Percentiles rank a stretch among this genome's conserved stretches.
Conservation (phyloP, 2,888 invertebrate genomes). For the Autographa gamma region DNA sequence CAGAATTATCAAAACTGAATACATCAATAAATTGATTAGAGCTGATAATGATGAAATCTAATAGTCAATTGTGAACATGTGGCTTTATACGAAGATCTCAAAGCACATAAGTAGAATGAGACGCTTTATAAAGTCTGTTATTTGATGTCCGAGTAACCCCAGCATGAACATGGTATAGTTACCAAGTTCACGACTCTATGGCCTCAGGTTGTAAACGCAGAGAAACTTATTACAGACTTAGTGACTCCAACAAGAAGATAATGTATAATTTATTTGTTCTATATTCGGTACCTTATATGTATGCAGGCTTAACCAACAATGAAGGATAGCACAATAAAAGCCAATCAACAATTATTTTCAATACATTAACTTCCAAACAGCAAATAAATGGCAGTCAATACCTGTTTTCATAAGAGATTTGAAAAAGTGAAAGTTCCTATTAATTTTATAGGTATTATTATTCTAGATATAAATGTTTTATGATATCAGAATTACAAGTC, state of each 20-base stretch:
- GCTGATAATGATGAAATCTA: no score
- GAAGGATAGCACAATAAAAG: no score
- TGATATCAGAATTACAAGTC: neutral
- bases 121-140: conserved; percentile 85
- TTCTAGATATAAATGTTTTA: neutral
- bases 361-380: no score
- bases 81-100: conserved; percentile 85
- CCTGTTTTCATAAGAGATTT: no score
- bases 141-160: conserved; percentile 85
- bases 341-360: no score
- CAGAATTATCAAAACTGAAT: neutral
- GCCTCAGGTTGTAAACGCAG: conserved; percentile 67
- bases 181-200: conserved; percentile 87
- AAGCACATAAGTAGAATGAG: conserved; percentile 76
- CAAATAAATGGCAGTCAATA: no score
- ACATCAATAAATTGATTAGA: conserved; percentile 9
- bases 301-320: no score
- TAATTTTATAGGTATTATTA: neutral
- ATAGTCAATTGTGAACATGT: conserved; percentile 63
- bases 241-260: no score
- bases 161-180: conserved; percentile 79
- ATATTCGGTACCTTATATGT: no score
- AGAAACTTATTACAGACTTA: neutral
- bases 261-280: no score
- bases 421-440: neutral